Base-by-base conservation (phyloP, 1,140 invertebrate species). In the Chymomyza costata region DNA sequence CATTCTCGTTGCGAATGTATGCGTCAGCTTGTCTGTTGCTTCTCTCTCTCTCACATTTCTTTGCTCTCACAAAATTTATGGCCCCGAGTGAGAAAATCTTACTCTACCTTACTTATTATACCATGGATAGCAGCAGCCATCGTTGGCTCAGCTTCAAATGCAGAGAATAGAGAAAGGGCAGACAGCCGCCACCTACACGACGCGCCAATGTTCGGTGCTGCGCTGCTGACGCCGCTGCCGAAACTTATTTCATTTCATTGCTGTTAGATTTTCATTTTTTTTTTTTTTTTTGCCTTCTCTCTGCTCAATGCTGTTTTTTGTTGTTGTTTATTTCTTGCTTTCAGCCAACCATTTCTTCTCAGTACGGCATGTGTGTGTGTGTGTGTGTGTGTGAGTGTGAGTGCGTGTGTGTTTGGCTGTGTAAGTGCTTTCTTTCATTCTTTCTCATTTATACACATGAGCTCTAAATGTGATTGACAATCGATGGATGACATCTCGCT, bases 391-490 rank as follows among this genome's bases (percentile, higher is more conserved):
- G 37, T 18, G 45, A 37, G 38, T 21, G 21, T 35, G 16, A 30
- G 18, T 18, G 19, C 11, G 25, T 43, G 16, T 18, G 1, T 38
- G 49, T 35, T 8, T 32, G 41, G 40, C 32, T 41, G 28, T 45
- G 47, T 49, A 16, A 34, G 50, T 48, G 30, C 43, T 52, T 49
- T 49, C 40, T 11, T 34, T 57, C 40, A 39, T 47, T 45, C 55
- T 44, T 37, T 66, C 66, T 67, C 66, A 47, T 52, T 70, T 70
- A 45, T 69, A 47, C 63, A 54, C 61, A 68, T 56, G 49, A 37
- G 62, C 51, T 45, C 50, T 54, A 49, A 60, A 63, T 30, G 49
- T 61, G 60, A 76, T 76, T 70, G 70, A 76, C 66, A 70, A 76
- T 71, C 67, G 64, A 76, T 76, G 66, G 53, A 60, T 74, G 58